Percentiles rank a stretch among this genome's conserved stretches.
These are phyloP conservation scores for Pectinophora gossypiella DNA, from an alignment of 1,140 invertebrate species.

Conservation along the genomic window DNA sequence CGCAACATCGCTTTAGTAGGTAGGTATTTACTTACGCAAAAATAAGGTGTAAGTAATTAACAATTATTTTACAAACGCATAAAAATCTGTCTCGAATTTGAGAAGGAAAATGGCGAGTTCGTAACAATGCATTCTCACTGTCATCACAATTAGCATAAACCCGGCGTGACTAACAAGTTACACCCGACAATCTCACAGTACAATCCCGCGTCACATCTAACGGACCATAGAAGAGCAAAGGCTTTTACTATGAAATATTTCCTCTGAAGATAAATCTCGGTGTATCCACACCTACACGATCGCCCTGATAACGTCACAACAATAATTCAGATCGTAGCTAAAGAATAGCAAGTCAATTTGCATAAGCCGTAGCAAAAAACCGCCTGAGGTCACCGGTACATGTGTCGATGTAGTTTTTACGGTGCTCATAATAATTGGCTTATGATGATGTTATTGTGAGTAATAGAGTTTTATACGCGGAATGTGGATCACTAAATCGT, in stretches of 20 bases:
- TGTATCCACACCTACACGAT: neutral
- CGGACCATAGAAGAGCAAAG: too few species aligned
- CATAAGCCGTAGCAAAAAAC: neutral
- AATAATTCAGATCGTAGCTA: neutral
- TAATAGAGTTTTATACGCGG: neutral
- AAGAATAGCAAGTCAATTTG: conserved; percentile 2
- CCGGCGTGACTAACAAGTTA: conserved; percentile 1
- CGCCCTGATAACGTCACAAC: neutral
- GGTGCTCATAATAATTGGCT: neutral
- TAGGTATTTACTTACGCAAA: too few species aligned
- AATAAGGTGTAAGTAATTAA: too few species aligned
- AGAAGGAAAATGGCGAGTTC: too few species aligned
- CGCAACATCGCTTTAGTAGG: too few species aligned
- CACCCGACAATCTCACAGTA: neutral
- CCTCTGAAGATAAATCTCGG: too few species aligned
- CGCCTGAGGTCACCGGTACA: neutral
- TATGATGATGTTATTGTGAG: neutral
- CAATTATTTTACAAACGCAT: too few species aligned
- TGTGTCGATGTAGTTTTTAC: neutral
- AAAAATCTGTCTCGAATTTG: too few species aligned
- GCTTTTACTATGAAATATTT: too few species aligned
- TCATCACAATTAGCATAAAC: too few species aligned
- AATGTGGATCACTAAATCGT: neutral
- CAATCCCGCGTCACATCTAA: too few species aligned
- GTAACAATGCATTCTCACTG: too few species aligned